Evolutionary conservation across 2,888 invertebrate species (phyloP), one percentile per base, ranked within the genome.

Genomic region (Maniola hyperantus): DNA sequence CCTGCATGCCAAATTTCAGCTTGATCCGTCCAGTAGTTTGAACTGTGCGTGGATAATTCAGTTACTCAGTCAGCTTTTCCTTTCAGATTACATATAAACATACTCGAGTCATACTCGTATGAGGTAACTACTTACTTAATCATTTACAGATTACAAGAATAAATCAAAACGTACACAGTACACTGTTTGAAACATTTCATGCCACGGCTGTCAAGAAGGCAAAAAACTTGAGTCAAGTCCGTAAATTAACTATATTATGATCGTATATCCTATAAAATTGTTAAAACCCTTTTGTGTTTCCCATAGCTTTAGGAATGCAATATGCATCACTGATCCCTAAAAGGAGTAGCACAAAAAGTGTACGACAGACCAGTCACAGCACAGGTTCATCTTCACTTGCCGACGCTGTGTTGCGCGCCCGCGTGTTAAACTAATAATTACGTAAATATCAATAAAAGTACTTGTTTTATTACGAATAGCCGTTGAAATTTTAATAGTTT

Each of bases 321-420:
- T n/a, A 33, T 65, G 58, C 55, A 48, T 64, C 64, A 36, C 42
- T 46, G 57, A 59, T 62, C 54, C 46, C 65, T 68, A 66, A 72
- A 69, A 65, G 69, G 66, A 66, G 55, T 48, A 67, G 54, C 62
- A 68, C 64, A 62, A 68, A 66, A 67, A 65, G 59, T 65, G 15
- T 60, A 59, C 64, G 66, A 62, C 50, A 34, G 50, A 58, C 39
- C 73, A 72, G 76, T 71, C 83, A 81, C 80, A 55, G 70, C 50
- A 81, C 80, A 55, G 70, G 46, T 48, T 60, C 70, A 63, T 69
- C 65, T 71, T 64, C 64, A 66, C 60, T 66, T 59, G 42, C 20
- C 48, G 33, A 44, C 39, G 72, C 55, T 64, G 70, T 71, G 67
- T 73, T 46, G 70, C 69, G 60, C 73, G 62, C 46, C 74, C 70